phyloP scores from a whole-genome alignment of 2,888 invertebrate genomes.

The Monochamus alternatus region DNA sequence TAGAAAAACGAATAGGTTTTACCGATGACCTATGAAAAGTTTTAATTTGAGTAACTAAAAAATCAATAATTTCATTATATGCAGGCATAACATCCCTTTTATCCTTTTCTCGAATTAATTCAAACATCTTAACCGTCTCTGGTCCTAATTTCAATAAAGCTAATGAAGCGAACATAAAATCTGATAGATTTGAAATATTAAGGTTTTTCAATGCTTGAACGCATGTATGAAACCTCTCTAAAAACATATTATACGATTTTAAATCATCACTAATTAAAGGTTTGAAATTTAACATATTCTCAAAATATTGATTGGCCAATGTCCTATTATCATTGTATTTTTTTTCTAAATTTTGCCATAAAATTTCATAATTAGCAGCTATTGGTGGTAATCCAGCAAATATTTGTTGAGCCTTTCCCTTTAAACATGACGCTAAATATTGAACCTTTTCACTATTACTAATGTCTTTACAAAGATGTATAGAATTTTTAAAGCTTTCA shows the following conservation, averaged over 20 bases:
- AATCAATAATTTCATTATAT: constrained; percentile 9
- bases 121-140: neutral
- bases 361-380: neutral
- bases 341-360: neutral
- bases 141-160: neutral
- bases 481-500: constrained; percentile 13
- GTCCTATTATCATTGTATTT: constrained; percentile 6
- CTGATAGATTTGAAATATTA: neutral
- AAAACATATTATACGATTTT: constrained; percentile 3
- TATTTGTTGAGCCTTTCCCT: constrained; percentile 5
- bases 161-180: constrained; percentile 10
- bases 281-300: constrained; percentile 18
- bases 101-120: constrained; percentile 8
- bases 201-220: neutral
- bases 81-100: neutral
- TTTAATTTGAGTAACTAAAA: constrained; percentile 5
- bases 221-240: neutral
- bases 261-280: neutral
- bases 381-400: constrained; percentile 1
- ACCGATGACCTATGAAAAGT: neutral
- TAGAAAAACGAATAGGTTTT: constrained; percentile 3
- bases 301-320: constrained; percentile 7
- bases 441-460: constrained; percentile 12
- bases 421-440: constrained; percentile 20
- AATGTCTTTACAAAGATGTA: neutral